These are phyloP conservation scores for Dynastes grantii DNA, from an alignment of 2,888 invertebrate species.

Conservation along the genomic window DNA sequence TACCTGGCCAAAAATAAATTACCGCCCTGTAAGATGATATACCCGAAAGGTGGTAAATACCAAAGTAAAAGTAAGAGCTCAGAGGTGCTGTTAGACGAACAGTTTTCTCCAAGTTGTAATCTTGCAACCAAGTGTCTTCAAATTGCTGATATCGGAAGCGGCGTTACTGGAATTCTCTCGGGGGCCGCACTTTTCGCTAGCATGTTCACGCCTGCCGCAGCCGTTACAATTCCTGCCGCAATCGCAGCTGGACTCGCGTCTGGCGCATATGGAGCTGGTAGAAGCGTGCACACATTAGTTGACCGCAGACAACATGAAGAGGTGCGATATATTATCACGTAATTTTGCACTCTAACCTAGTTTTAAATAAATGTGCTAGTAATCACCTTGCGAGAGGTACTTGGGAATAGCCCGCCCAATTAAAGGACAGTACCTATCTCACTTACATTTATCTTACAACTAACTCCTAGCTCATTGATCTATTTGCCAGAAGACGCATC, in stretches of 20 bases:
- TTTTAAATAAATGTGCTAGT: too few relatives aligned
- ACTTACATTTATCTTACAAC: too few relatives aligned
- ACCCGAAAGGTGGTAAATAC: slow-evolving; percentile 72
- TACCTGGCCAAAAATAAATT: slow-evolving; percentile 73
- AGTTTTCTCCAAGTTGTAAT: slow-evolving; percentile 21
- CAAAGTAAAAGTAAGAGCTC: not conserved
- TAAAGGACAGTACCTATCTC: too few relatives aligned
- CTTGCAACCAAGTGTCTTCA: not conserved
- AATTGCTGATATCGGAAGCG: slow-evolving; percentile 19
- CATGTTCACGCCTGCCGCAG: slow-evolving; percentile 45
- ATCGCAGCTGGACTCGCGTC: slow-evolving; percentile 43
- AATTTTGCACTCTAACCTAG: too few relatives aligned
- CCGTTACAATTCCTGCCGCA: slow-evolving; percentile 41
- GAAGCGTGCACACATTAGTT: slow-evolving; percentile 46
- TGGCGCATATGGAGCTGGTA: slow-evolving; percentile 49
- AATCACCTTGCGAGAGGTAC: too few relatives aligned
- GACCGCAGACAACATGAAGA: slow-evolving; percentile 51
- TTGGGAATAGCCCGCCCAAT: too few relatives aligned
- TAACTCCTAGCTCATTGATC: too few relatives aligned
- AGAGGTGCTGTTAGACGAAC: not conserved
- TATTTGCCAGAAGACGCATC: too few relatives aligned
- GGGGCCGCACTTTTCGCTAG: slow-evolving; percentile 46
- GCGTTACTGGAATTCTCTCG: slow-evolving; percentile 47
- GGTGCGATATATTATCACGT: slow-evolving; percentile 18
- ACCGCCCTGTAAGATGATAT: slow-evolving; percentile 73